A percentile compares a stretch with the other conserved stretches of the same genome.
These are phyloP conservation scores for Xenentodon cancila DNA, from an alignment of 2,797 vertebrate species.

Conservation along the genomic window DNA sequence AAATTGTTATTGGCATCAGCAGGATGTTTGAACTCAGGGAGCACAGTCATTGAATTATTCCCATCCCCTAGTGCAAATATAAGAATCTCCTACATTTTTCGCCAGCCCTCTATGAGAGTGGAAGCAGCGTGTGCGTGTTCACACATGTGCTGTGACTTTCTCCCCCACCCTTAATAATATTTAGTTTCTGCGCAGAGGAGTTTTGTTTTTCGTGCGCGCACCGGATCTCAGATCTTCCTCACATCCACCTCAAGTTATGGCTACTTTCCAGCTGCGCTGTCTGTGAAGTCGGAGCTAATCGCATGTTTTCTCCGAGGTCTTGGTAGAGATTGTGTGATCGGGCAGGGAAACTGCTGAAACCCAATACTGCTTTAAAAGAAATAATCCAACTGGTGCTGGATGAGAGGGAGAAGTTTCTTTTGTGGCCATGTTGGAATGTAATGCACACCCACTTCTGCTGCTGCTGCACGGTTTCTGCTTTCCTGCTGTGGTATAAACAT, in stretches of 20 bases:
- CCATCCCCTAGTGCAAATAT: neutral
- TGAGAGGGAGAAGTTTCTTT: slow-evolving; percentile 33
- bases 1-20: too few relatives aligned
- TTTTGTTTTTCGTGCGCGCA: slow-evolving; percentile 10
- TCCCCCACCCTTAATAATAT: slow-evolving; percentile 6
- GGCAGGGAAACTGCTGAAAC: slow-evolving; percentile 15
- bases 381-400: slow-evolving; percentile 20
- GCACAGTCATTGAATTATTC: neutral
- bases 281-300: slow-evolving; percentile 25
- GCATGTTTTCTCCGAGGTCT: slow-evolving; percentile 20
- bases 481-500: slow-evolving; percentile 71
- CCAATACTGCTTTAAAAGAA: slow-evolving; percentile 31
- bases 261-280: slow-evolving; percentile 33
- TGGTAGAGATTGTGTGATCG: slow-evolving; percentile 28
- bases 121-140: neutral
- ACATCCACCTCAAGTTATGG: slow-evolving; percentile 9
- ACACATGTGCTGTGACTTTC: neutral
- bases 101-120: neutral
- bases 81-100: slow-evolving; percentile 2
- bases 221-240: slow-evolving; percentile 20
- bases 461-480: slow-evolving; percentile 40
- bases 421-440: slow-evolving; percentile 52
- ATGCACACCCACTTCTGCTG: slow-evolving; percentile 14
- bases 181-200: slow-evolving; percentile 2
- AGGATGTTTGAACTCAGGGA: neutral